Conservation (phyloP, 2,888 invertebrate species). For the Eremobia ochroleuca region DNA sequence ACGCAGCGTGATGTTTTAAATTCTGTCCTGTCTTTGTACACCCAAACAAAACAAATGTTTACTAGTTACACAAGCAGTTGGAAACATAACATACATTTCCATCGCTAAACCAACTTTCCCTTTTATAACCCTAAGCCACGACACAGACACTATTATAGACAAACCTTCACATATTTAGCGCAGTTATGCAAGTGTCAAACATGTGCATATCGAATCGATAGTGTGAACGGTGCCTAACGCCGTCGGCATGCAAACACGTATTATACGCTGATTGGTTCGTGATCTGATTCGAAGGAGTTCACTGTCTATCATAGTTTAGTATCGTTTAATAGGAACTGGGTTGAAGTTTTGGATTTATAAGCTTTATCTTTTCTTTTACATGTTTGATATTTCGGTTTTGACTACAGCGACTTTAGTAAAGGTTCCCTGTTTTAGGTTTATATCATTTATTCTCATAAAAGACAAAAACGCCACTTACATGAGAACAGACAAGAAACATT, state of each 20-base stretch:
- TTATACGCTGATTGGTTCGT: conserved; percentile 40
- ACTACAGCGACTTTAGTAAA: no score
- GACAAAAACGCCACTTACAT: no score
- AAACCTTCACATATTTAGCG: conserved; percentile 67
- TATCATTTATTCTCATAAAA: no score
- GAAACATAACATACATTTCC: background rate
- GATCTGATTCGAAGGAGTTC: conserved; percentile 27
- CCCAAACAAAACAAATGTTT: no score
- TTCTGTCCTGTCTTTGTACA: no score
- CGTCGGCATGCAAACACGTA: conserved; percentile 49
- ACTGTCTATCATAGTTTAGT: conserved; percentile 1
- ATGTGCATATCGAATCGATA: conserved; percentile 81
- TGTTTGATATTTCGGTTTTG: no score
- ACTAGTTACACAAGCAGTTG: background rate
- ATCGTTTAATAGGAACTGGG: background rate
- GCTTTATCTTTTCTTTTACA: background rate
- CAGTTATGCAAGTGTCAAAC: conserved; percentile 71
- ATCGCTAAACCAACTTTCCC: background rate
- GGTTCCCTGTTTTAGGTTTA: no score
- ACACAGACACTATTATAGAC: conserved; percentile 33
- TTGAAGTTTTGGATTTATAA: no score
- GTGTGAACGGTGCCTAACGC: conserved; percentile 73
- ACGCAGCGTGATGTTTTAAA: no score
- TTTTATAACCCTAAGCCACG: background rate
- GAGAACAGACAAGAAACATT: no score